Evolutionary conservation across 1,140 invertebrate genomes (phyloP).

Genomic region (Neodiprion fabricii): DNA sequence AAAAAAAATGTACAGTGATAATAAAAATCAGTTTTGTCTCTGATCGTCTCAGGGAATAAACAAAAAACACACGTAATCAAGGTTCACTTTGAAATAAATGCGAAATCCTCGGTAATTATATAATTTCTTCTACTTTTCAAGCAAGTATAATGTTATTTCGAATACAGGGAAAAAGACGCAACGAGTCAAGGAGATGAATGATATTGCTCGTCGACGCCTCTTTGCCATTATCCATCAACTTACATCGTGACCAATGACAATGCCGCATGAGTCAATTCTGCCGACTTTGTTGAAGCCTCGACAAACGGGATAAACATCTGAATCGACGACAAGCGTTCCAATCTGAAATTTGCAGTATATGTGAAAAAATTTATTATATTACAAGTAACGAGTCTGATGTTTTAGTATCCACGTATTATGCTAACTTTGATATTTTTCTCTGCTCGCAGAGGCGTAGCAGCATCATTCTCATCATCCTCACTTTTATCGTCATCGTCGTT

Average conservation of each 20-base stretch:
- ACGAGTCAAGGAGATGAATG: constrained; percentile 23
- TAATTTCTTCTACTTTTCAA: constrained; percentile 28
- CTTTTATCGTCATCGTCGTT: constrained; percentile 19
- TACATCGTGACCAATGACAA: constrained; percentile 33
- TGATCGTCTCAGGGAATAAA: too few species aligned
- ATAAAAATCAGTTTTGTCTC: too few species aligned
- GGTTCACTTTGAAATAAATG: constrained; percentile 13
- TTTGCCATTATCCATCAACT: constrained; percentile 16
- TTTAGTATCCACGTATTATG: background rate
- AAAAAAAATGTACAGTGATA: too few species aligned
- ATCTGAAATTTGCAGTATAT: constrained; percentile 29
- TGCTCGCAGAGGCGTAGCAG: background rate
- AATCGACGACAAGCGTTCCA: constrained; percentile 25
- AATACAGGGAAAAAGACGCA: background rate
- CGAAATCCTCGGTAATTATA: constrained; percentile 19
- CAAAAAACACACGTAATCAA: background rate
- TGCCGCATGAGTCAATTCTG: constrained; percentile 24
- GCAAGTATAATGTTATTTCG: background rate
- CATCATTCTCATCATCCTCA: constrained; percentile 7
- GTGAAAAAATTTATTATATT: constrained; percentile 12
- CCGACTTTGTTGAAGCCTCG: constrained; percentile 34
- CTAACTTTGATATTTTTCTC: background rate
- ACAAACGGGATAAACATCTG: constrained; percentile 23
- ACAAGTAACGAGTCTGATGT: background rate
- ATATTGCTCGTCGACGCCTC: background rate